Conservation (phyloP, 2,113 vertebrate genomes). For the Malurus alboscapulatus region DNA sequence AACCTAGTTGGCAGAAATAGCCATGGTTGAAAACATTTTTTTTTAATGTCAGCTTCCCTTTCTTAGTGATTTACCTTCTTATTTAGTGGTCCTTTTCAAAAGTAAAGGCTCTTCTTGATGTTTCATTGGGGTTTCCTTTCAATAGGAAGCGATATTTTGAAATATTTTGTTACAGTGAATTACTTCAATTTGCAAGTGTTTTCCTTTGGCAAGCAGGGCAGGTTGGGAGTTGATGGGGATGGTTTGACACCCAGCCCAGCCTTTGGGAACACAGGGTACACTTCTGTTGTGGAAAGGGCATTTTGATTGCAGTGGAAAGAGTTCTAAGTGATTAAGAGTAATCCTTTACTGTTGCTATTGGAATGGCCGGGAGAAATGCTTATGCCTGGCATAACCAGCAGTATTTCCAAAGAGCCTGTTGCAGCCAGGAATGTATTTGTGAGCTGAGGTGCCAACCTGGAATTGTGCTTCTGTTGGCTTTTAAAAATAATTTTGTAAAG, state of each 20-base stretch:
- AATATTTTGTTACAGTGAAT: neutral
- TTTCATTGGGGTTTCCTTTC: neutral
- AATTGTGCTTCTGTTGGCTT: neutral
- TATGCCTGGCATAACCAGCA: neutral
- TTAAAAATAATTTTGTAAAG: neutral
- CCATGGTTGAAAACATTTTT: neutral
- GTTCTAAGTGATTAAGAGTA: neutral
- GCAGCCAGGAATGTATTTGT: neutral
- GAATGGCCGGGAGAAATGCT: neutral
- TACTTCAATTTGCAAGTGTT: neutral
- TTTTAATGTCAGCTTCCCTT: neutral
- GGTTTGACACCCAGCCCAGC: neutral
- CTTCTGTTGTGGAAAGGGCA: neutral
- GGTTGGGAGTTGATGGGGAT: neutral
- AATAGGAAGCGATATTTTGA: neutral
- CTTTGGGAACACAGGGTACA: neutral
- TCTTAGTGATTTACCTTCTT: neutral
- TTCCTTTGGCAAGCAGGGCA: neutral
- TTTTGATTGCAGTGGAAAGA: neutral
- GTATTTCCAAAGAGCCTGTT: accelerated
- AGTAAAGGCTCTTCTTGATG: neutral
- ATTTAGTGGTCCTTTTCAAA: neutral
- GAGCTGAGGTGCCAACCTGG: neutral
- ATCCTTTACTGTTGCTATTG: neutral
- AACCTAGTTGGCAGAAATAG: neutral